Evolutionary conservation across 2,888 invertebrate genomes (phyloP).

Genomic region (Ectropis crepuscularia): DNA sequence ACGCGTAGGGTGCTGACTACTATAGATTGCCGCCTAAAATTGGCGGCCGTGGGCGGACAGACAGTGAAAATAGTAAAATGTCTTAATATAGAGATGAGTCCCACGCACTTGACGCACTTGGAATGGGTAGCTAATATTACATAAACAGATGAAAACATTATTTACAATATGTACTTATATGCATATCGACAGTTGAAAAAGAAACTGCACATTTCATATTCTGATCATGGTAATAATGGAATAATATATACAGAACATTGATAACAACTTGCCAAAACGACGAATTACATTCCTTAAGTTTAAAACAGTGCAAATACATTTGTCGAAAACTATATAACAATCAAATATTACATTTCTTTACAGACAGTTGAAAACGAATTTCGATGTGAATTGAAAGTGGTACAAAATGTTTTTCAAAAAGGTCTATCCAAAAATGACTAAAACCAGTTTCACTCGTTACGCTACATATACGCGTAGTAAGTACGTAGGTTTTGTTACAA

Average conservation of each 20-base stretch:
- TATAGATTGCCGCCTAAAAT: constrained; percentile 43
- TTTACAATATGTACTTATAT: background rate
- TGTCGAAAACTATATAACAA: too few species aligned
- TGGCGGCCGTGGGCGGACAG: constrained; percentile 41
- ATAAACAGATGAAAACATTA: background rate
- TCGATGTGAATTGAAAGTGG: background rate
- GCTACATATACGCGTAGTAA: background rate
- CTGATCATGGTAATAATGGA: too few species aligned
- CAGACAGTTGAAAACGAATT: too few species aligned
- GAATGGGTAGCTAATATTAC: constrained; percentile 5
- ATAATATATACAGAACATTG: too few species aligned
- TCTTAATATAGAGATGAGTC: constrained; percentile 19
- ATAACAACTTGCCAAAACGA: too few species aligned
- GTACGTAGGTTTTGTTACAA: constrained; percentile 46
- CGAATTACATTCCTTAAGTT: too few species aligned
- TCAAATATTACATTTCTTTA: too few species aligned
- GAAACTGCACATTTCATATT: too few species aligned
- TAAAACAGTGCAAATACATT: too few species aligned
- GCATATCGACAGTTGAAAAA: background rate
- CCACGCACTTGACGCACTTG: constrained; percentile 19
- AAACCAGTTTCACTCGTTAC: constrained; percentile 5
- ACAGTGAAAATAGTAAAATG: constrained; percentile 32
- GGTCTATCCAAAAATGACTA: constrained; percentile 1
- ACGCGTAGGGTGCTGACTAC: constrained; percentile 48
- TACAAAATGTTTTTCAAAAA: constrained; percentile 3